Base-by-base conservation (phyloP, 2,888 invertebrate genomes). In the Polia nebulosa region DNA sequence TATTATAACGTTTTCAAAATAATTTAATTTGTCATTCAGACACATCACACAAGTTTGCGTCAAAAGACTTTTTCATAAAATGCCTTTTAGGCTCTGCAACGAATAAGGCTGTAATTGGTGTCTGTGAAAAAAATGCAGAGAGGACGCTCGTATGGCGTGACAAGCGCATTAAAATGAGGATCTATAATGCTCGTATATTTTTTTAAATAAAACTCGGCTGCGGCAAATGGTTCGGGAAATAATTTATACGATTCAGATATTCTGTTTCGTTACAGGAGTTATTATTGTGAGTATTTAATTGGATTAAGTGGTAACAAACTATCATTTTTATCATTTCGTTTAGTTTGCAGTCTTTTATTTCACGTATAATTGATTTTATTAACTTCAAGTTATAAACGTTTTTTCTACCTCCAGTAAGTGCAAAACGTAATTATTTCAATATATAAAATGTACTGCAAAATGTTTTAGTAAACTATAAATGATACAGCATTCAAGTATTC, bases 91-190 rank as follows among this genome's bases (percentile, higher is more conserved):
- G 45, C 39, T 66, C 61, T 39, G 60, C 56, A 60, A 27, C 51
- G 45, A 66, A 80, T 70, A 71, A 77, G 73, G 56, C 39, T 59
- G 74, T 82, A 79, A 82, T 82, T 84, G 68, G 79, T 52, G 67
- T 71, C 47, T 74, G 45, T 58, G 45, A 49, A 74, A 72, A 77
- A 63, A 65, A 51, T 20, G 34, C 69, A 74, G 76, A 75, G 45
- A 34, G 67, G 52, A 52, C 34, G 25, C 59, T 55, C 15, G 27
- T 22, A 17, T 45, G 29, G 58, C 58, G 56, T 65, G 66, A 72
- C 75, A 55, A 47, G 53, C 57, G 60, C 36, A 68, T 68, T 61
- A 51, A 68, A 69, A 78, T 32, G 72, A 62, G 73, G 45, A 74
- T 78, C 63, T 63, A 53, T 63, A 53, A 66, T 60, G 8, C 20